Percentiles rank a stretch among this genome's conserved stretches.
Evolutionary conservation across 2,113 vertebrate species (phyloP).

Genomic region (Motacilla tschutschensis): DNA sequence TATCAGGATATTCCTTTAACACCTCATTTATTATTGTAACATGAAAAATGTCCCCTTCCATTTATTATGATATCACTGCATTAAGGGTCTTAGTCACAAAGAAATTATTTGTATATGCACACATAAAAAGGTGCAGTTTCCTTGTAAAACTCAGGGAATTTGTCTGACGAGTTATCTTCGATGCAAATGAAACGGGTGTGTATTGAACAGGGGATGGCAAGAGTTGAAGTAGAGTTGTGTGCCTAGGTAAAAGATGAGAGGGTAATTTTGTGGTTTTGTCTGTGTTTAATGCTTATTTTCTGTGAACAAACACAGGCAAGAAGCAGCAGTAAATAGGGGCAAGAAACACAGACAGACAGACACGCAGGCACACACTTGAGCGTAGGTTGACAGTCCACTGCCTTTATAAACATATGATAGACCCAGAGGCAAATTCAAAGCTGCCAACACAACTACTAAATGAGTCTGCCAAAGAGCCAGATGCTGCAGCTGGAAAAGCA

Average conservation of each 20-base stretch:
- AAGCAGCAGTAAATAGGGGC: background rate
- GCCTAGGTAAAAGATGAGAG: background rate
- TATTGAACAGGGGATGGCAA: background rate
- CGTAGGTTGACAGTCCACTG: constrained; percentile 23
- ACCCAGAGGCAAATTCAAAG: constrained; percentile 48
- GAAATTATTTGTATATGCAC: constrained; percentile 9
- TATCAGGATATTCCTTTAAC: constrained; percentile 53
- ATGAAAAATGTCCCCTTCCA: constrained; percentile 56
- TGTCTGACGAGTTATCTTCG: background rate
- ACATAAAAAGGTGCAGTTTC: background rate
- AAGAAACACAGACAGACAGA: background rate
- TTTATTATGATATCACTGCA: constrained; percentile 18
- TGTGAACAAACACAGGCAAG: background rate
- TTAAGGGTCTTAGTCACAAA: constrained; percentile 51
- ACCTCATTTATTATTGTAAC: constrained; percentile 54
- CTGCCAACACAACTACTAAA: constrained; percentile 31
- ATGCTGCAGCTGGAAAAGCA: constrained; percentile 25
- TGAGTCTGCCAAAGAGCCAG: constrained; percentile 52
- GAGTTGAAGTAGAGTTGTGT: background rate
- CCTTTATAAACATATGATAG: constrained; percentile 51
- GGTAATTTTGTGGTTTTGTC: background rate
- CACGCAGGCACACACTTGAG: background rate
- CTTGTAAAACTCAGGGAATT: constrained; percentile 2
- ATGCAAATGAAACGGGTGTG: background rate
- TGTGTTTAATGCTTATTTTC: background rate